Conservation (phyloP, 2,888 invertebrate species). For the Selenia dentaria region DNA sequence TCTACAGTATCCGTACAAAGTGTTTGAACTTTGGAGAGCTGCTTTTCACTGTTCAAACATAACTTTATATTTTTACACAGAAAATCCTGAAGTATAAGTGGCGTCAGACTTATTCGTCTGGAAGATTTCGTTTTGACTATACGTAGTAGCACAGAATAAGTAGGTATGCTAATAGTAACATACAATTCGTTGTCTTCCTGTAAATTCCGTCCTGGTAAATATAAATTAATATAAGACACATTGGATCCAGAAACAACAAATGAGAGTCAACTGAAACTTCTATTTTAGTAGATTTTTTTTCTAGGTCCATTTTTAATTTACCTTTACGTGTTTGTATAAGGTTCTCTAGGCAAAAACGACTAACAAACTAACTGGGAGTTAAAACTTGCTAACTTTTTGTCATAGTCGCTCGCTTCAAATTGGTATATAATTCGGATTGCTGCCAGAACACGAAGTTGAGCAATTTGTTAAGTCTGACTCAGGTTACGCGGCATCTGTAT, state of each 20-base stretch:
- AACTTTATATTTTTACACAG: slow-evolving; percentile 3
- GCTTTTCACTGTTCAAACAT: slow-evolving; percentile 5
- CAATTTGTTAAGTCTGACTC: slow-evolving; percentile 29
- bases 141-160: too few relatives aligned
- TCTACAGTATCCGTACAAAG: slow-evolving; percentile 23
- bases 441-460: slow-evolving; percentile 29
- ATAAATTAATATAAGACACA: too few relatives aligned
- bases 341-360: slow-evolving; percentile 29
- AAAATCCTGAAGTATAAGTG: neutral
- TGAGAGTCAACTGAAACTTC: too few relatives aligned
- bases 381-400: slow-evolving; percentile 61
- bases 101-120: too few relatives aligned
- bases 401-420: slow-evolving; percentile 48
- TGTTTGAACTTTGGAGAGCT: slow-evolving; percentile 16
- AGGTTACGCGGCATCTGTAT: slow-evolving; percentile 5
- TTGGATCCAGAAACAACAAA: too few relatives aligned
- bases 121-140: too few relatives aligned
- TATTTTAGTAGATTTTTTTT: too few relatives aligned
- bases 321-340: too few relatives aligned
- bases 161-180: too few relatives aligned
- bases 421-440: slow-evolving; percentile 51
- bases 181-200: too few relatives aligned
- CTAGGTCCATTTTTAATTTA: too few relatives aligned
- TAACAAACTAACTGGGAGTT: slow-evolving; percentile 55
- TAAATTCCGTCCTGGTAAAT: too few relatives aligned